Conservation (phyloP, 2,113 vertebrate genomes). For the Ophthalmolycus amberensis region DNA sequence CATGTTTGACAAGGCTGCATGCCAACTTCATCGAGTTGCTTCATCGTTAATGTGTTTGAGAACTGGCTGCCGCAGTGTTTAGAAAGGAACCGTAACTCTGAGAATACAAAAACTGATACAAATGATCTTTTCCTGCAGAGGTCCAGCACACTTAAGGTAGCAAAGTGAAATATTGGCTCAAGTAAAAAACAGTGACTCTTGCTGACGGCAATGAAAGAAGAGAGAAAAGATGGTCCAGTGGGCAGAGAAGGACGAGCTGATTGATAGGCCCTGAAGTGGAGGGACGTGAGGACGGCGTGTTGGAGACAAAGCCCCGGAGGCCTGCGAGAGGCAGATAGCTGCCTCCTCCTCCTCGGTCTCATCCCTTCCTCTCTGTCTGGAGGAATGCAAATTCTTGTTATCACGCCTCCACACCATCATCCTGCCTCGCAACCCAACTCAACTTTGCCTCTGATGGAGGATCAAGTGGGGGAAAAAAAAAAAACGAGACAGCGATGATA, state of each 20-base stretch:
- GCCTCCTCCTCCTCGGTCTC: slow-evolving; percentile 36
- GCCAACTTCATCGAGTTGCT: slow-evolving; percentile 10
- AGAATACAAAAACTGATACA: neutral
- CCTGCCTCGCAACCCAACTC: slow-evolving; percentile 3
- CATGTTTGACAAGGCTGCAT: slow-evolving; percentile 27
- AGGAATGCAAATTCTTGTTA: slow-evolving; percentile 65
- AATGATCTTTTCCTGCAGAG: slow-evolving; percentile 24
- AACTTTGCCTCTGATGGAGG: slow-evolving; percentile 15
- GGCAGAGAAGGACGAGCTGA: slow-evolving; percentile 34
- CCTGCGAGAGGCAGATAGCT: slow-evolving; percentile 67
- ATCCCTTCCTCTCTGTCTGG: slow-evolving; percentile 58
- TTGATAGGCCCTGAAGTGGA: slow-evolving; percentile 43
- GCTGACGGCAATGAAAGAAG: slow-evolving; percentile 21
- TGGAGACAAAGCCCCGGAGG: slow-evolving; percentile 57
- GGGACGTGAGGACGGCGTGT: slow-evolving; percentile 33
- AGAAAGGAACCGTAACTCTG: slow-evolving; percentile 4
- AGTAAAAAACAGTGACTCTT: slow-evolving; percentile 36
- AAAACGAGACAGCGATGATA: slow-evolving; percentile 40
- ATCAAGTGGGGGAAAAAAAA: neutral
- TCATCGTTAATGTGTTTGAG: slow-evolving; percentile 16
- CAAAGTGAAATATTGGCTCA: slow-evolving; percentile 8
- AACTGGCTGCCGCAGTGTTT: slow-evolving; percentile 21
- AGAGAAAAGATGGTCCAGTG: neutral
- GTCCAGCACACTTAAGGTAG: neutral
- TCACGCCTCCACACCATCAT: slow-evolving; percentile 30